Evolutionary conservation across 2,797 vertebrate species (phyloP), one percentile per base, ranked within the genome.

Genomic region (Onychomys arenicola): DNA sequence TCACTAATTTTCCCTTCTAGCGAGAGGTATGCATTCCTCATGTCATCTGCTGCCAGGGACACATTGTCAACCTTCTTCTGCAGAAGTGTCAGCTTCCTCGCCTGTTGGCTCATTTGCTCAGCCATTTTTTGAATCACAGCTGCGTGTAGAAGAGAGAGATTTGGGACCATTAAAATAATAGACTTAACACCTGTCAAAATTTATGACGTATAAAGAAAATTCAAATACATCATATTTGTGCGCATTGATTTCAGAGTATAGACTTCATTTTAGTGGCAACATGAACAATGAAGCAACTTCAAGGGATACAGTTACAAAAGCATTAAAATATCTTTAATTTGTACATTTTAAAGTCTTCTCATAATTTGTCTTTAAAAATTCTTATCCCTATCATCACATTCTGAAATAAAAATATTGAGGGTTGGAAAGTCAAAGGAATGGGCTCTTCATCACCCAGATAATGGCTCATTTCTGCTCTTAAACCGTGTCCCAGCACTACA

Each of bases 1-100:
- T 98, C 98, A 98, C 97, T 98, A 95, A 99, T 98, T 98, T 99
- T 99, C 86, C 93, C 97, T 98, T 99, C 99, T 77, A 99, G 97
- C 93, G 99, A 99, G 94, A 97, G 98, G 78, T 98, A 97, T 1
- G 49, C 95, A 90, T 78, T 98, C 89, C 82, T 98, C 61, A 98
- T 61, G 96, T 98, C 97, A 93, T 86, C 98, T 94, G 99, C 81
- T 0, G 97, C 96, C 96, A 97, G 90, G 77, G 98, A 98, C 95
- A 99, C 97, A 94, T 97, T 98, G 92, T 98, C 98, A 96, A 99
- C 97, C 78, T 98, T 98, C 95, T 98, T 98, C 97, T 99, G 98
- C 57, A 99, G 96, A 75, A 98, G 95, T 90, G 87, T 96, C 97
- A 99, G 91, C 95, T 98, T 99, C 94, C 91, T 95, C 57, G 98